Conservation (phyloP, 2,888 invertebrate genomes). For the Agelastica alni region DNA sequence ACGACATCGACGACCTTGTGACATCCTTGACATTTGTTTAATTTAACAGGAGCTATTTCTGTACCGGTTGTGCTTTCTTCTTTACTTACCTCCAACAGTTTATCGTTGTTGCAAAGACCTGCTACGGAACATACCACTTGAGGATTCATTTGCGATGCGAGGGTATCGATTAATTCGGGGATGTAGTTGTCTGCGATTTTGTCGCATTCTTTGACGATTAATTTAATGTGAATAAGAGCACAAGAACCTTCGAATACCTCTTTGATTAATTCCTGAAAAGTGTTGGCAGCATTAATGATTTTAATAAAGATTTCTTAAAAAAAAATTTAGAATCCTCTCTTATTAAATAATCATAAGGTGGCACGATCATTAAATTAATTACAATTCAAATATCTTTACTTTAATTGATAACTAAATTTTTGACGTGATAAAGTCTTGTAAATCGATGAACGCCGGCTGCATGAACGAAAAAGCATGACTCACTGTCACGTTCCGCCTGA, state of each 20-base stretch:
- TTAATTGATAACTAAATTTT: too few species aligned
- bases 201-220: slow-evolving; percentile 75
- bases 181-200: slow-evolving; percentile 83
- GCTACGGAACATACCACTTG: slow-evolving; percentile 85
- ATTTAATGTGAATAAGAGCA: slow-evolving; percentile 74
- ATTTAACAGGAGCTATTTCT: slow-evolving; percentile 3
- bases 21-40: slow-evolving; percentile 58
- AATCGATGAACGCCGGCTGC: too few species aligned
- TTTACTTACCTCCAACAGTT: slow-evolving; percentile 62
- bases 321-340: too few species aligned
- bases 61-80: slow-evolving; percentile 6
- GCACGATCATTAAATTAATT: too few species aligned
- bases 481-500: too few species aligned
- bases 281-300: not conserved
- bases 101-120: slow-evolving; percentile 80
- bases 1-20: slow-evolving; percentile 60
- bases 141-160: slow-evolving; percentile 91
- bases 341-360: too few species aligned
- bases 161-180: slow-evolving; percentile 83
- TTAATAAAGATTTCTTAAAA: not conserved
- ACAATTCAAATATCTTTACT: too few species aligned
- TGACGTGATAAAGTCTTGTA: too few species aligned
- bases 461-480: too few species aligned
- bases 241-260: slow-evolving; percentile 89
- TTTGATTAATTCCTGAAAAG: slow-evolving; percentile 73